These are phyloP conservation scores for Microtus californicus DNA, from an alignment of 2,797 vertebrate genomes.

Conservation along the genomic window DNA sequence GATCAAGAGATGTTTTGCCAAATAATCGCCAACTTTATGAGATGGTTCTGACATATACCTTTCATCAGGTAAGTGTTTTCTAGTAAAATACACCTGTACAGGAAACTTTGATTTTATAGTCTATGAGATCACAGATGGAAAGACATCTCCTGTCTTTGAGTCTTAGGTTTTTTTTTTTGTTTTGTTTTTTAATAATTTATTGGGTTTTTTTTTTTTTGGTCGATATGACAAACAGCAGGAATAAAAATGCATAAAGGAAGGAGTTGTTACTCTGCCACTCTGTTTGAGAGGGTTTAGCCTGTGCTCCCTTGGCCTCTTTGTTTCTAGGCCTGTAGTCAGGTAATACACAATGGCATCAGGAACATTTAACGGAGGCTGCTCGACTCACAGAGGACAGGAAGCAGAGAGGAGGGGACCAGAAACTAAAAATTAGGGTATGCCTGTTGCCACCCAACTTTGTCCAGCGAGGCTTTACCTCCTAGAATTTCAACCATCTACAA, in stretches of 20 bases:
- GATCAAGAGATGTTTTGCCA: constrained; percentile 94
- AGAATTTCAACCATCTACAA: background rate
- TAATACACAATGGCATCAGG: background rate
- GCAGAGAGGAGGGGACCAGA: background rate
- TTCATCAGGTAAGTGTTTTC: constrained; percentile 93
- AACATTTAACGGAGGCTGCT: background rate
- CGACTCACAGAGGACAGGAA: background rate
- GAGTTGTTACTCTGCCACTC: background rate
- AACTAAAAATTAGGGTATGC: background rate
- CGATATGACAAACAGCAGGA: background rate
- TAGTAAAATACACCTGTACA: background rate
- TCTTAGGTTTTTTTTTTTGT: background rate
- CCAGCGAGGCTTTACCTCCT: background rate
- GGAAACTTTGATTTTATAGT: constrained; percentile 2
- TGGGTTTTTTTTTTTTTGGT: background rate
- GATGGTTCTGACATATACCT: constrained; percentile 95
- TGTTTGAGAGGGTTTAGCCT: background rate
- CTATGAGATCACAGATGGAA: constrained; percentile 15
- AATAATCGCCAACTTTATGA: constrained; percentile 98
- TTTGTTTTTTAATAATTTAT: background rate
- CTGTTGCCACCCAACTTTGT: no score
- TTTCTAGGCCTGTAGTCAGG: background rate
- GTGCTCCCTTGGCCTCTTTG: background rate
- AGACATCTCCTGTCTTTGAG: background rate
- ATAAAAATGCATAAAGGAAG: background rate